Conservation (phyloP, 2,888 invertebrate genomes). For the Heliconius erato region DNA sequence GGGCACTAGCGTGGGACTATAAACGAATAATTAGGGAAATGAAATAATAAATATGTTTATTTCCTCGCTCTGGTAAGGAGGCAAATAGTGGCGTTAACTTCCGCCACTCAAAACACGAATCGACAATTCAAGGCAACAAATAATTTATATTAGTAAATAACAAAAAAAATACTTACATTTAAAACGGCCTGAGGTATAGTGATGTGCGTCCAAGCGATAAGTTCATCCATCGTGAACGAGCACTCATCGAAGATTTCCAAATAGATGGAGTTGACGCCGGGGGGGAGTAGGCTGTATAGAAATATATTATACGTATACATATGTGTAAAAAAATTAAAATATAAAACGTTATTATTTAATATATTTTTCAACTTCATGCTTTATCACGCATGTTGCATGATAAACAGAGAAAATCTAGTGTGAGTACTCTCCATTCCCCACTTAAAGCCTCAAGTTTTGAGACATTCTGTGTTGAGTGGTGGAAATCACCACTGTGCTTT, state of each 20-base stretch:
- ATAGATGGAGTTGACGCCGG: constrained; percentile 94
- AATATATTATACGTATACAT: too few relatives aligned
- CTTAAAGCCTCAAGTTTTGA: background rate
- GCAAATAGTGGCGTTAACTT: too few relatives aligned
- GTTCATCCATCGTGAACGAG: constrained; percentile 97
- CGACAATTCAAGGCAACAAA: too few relatives aligned
- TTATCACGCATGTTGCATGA: background rate
- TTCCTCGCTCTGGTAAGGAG: too few relatives aligned
- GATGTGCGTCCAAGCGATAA: constrained; percentile 97
- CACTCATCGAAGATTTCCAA: constrained; percentile 99
- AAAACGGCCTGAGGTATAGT: constrained; percentile 94
- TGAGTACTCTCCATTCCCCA: background rate
- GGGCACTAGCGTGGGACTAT: too few relatives aligned
- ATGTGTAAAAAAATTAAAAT: too few relatives aligned
- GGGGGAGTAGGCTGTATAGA: constrained; percentile 90
- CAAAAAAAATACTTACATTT: constrained; percentile 65
- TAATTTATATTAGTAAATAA: background rate
- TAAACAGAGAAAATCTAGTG: background rate
- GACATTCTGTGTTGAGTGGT: background rate
- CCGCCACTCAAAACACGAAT: too few relatives aligned
- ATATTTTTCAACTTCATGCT: background rate
- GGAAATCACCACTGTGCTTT: background rate
- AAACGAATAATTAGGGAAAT: too few relatives aligned
- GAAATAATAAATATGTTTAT: too few relatives aligned
- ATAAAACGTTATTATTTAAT: background rate